Base-by-base conservation (phyloP, 2,888 invertebrate species). In the Eupelmus urozonus region DNA sequence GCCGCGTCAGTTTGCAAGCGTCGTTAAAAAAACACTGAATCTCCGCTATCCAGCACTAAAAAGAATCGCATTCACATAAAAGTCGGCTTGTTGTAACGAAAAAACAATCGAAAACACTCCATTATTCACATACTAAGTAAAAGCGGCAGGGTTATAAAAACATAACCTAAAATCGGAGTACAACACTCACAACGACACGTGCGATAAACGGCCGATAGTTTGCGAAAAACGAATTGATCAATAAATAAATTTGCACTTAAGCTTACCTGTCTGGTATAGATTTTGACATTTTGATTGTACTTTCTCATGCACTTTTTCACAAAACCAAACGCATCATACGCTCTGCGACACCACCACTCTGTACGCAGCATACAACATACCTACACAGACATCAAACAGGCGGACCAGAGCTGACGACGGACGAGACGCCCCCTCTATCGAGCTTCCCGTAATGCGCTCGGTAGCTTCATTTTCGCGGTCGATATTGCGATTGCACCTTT, bases 221-320 rank as follows among this genome's bases (percentile, higher is more conserved):
- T n/a, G n/a, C n/a, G n/a, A n/a, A n/a, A n/a, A n/a, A n/a, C n/a
- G n/a, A n/a, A n/a, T n/a, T n/a, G n/a, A n/a, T 60, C 0, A 67
- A 49, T 0, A 60, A 25, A 67, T 34, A 29, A 49, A 74, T 2
- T 25, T 67, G 72, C 3, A n/a, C n/a, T 34, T 25, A 23, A 18
- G 70, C 87, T 85, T 79, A 86, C 88, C 85, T 83, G 1, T 86
- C 84, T 1, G 88, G 88, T 65, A 88, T 81, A 4, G 81, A 82
- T 78, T 79, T 82, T 59, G 83, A 55, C 85, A 87, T 87, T 73
- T 78, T 85, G 49, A 55, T 4, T 25, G 55, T 29, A 40, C 60
- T 78, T 71, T 34, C 75, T 81, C 79, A 79, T 34, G 49, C 62
- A 81, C 79, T 79, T 78, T 78, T 34, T 40, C 72, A 60, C 42